A percentile compares a stretch with the other conserved stretches of the same genome.
Evolutionary conservation across 2,113 vertebrate genomes (phyloP).

Genomic region (Numida meleagris): DNA sequence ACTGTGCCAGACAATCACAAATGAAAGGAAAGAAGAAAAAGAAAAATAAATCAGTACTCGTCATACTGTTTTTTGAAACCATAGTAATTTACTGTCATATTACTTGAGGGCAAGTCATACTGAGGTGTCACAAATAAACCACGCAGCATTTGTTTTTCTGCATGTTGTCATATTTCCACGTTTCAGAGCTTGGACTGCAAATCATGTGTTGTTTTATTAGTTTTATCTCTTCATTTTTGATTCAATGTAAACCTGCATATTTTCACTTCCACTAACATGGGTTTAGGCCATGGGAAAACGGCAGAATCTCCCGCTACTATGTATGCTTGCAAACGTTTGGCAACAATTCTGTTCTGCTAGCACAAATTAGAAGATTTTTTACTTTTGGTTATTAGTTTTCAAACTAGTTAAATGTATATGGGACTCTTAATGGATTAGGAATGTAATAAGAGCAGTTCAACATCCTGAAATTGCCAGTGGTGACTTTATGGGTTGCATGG

Average conservation of each 20-base stretch:
- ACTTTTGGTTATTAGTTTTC: neutral
- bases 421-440: neutral
- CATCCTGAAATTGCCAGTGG: neutral
- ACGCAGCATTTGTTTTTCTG: neutral
- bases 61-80: slow-evolving; percentile 37
- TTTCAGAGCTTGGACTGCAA: neutral
- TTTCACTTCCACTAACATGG: neutral
- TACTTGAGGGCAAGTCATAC: slow-evolving; percentile 28
- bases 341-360: neutral
- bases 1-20: slow-evolving; percentile 37
- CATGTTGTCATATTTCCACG: neutral
- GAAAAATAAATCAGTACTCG: slow-evolving; percentile 21
- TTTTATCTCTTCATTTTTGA: neutral
- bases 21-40: slow-evolving; percentile 27
- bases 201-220: neutral
- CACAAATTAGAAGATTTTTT: neutral
- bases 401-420: neutral
- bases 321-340: neutral
- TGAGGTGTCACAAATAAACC: slow-evolving; percentile 45
- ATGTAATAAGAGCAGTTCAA: neutral
- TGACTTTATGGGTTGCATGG: neutral
- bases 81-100: slow-evolving; percentile 36
- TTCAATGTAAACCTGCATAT: neutral
- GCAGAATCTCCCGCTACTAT: neutral
- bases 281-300: neutral